Conservation (phyloP, 2,797 vertebrate species). For the Sebastiscus tertius region DNA sequence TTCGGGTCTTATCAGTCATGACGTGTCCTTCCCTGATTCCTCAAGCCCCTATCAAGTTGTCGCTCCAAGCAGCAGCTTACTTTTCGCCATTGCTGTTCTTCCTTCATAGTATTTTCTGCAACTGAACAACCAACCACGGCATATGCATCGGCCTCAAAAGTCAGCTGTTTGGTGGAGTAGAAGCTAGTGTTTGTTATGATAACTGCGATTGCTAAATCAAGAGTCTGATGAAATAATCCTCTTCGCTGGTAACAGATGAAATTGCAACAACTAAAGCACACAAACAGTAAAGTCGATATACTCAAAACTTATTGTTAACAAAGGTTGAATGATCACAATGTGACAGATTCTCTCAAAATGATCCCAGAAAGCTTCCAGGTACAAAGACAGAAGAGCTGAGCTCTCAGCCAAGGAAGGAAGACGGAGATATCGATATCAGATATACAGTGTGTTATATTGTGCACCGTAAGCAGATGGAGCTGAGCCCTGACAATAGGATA, state of each 20-base stretch:
- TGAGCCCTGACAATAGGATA: conserved; percentile 30
- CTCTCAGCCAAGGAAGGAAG: conserved; percentile 1
- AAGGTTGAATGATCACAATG: neutral
- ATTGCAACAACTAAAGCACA: neutral
- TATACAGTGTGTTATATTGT: neutral
- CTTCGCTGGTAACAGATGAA: neutral
- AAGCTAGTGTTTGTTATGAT: neutral
- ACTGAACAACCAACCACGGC: too few relatives aligned
- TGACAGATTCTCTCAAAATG: neutral
- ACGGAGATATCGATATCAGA: conserved; percentile 10
- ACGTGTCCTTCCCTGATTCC: too few relatives aligned
- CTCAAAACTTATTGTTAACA: neutral
- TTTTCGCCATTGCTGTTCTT: too few relatives aligned
- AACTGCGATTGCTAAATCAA: neutral
- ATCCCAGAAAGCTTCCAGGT: neutral
- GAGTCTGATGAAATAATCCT: neutral
- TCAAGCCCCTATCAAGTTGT: too few relatives aligned
- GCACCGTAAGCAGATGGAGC: conserved; percentile 37
- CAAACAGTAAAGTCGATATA: neutral
- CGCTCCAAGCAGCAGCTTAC: too few relatives aligned
- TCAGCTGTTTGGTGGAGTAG: neutral
- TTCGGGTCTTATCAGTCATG: too few relatives aligned
- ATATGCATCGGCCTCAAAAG: neutral
- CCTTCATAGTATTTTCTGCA: too few relatives aligned
- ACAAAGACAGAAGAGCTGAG: conserved; percentile 8